These are phyloP conservation scores for Tipula vernalis DNA, from an alignment of 2,888 invertebrate species.

Conservation along the genomic window DNA sequence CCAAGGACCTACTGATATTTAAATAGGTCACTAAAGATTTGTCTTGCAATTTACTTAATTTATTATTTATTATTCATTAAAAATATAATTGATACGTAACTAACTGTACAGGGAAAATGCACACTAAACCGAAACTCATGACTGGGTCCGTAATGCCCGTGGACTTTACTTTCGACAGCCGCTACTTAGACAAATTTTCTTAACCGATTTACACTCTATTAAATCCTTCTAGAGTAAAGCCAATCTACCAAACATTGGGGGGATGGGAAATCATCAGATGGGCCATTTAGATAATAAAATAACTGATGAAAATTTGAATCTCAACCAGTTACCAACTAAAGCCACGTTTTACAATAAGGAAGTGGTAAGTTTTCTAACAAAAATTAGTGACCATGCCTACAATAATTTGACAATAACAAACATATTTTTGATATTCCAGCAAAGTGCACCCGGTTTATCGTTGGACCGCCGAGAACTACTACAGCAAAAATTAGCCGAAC, in stretches of 20 bases:
- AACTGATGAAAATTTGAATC: conserved; percentile 34
- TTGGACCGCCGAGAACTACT: conserved; percentile 34
- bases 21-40: no score
- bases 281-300: conserved; percentile 28
- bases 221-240: conserved; percentile 8
- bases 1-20: no score
- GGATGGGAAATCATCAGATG: conserved; percentile 19
- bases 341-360: conserved; percentile 30
- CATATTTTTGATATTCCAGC: conserved; percentile 9
- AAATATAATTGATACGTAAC: no score
- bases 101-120: no score
- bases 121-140: no score
- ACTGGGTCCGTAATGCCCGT: no score
- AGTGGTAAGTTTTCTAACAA: conserved; percentile 19
- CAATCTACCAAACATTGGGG: conserved; percentile 18
- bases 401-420: neutral
- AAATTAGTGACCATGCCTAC: neutral
- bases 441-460: conserved; percentile 32
- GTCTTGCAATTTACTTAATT: no score
- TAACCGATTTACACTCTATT: no score
- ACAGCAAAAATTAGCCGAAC: conserved; percentile 34
- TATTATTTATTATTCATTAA: no score
- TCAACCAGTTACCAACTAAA: conserved; percentile 31
- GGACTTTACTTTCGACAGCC: no score
- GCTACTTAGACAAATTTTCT: no score